Evolutionary conservation across 2,113 vertebrate genomes (phyloP), one percentile per base, ranked within the genome.

Genomic region (Pituophis catenifer): DNA sequence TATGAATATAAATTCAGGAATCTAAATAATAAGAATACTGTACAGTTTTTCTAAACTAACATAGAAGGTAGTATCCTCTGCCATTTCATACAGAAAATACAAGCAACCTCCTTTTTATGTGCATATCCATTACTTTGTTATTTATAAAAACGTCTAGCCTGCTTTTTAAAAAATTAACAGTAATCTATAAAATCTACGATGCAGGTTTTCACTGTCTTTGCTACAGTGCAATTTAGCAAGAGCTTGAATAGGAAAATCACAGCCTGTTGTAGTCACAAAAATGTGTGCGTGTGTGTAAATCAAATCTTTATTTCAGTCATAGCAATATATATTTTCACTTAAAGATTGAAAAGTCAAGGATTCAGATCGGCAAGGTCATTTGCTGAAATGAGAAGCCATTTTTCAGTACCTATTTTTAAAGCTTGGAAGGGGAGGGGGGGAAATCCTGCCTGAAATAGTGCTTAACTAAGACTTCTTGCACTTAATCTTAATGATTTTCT

Each of bases 401-500:
- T 94, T 91, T 92, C 17, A 89, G 3, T 57, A 50, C 0, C 91
- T 57, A 15, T 19, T 86, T 96, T 91, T n/a, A 58, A 96, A 52
- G 59, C 87, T 52, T 93, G 9, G 38, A 90, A 95, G 48, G 17
- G 4, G 0, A 3, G 0, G 0, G 2, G 19, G 1, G 10, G 0
- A 44, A 89, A 52, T 89, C 86, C 48, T 92, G 75, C 48, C 44
- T 89, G 38, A 92, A 85, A 55, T 0, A 95, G 4, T 62, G 57
- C 88, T 94, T 89, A 95, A 57, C 24, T 93, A 93, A 58, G 65
- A 23, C 86, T 94, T 13, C 11, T 4, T 93, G 33, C 86, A 90
- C 33, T 89, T 95, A 75, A 88, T 94, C 93, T 92, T 90, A 87
- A 75, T 92, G 75, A 89, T 90, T 95, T 95, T 92, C 38, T 81